Percentiles rank a stretch among this genome's conserved stretches.
Conservation (phyloP, 2,113 vertebrate genomes). For the Scolopax mira region DNA sequence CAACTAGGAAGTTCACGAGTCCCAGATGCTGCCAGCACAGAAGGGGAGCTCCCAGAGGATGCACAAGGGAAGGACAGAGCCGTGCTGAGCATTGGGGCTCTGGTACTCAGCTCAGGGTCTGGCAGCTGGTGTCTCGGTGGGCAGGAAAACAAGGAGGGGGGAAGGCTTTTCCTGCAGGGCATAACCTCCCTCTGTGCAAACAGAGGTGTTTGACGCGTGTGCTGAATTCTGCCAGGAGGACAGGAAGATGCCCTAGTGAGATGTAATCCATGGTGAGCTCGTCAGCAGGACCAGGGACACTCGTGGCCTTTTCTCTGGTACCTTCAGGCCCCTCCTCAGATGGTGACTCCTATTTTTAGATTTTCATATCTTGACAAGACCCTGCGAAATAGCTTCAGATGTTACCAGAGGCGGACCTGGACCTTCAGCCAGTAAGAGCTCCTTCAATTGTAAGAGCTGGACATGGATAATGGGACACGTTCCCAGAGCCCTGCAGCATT, state of each 20-base stretch:
- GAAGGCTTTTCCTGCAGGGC: not conserved
- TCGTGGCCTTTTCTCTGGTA: not conserved
- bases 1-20: not conserved
- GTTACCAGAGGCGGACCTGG: not conserved
- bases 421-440: not conserved
- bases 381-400: not conserved
- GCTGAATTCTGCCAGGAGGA: not conserved
- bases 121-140: not conserved
- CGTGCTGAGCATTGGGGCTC: accelerated
- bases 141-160: not conserved
- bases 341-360: not conserved
- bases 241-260: accelerated
- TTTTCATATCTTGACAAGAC: not conserved
- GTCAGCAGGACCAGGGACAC: not conserved
- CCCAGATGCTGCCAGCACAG: not conserved
- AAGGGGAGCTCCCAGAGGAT: not conserved
- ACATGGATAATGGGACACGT: accelerated
- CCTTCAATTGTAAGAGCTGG: not conserved
- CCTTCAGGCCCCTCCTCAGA: not conserved
- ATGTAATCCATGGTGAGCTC: not conserved
- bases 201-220: not conserved
- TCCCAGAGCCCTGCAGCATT: not conserved
- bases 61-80: not conserved
- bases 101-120: accelerated
- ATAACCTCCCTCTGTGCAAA: not conserved